Conservation (phyloP, 2,113 vertebrate genomes). For the Mustela nigripes region DNA sequence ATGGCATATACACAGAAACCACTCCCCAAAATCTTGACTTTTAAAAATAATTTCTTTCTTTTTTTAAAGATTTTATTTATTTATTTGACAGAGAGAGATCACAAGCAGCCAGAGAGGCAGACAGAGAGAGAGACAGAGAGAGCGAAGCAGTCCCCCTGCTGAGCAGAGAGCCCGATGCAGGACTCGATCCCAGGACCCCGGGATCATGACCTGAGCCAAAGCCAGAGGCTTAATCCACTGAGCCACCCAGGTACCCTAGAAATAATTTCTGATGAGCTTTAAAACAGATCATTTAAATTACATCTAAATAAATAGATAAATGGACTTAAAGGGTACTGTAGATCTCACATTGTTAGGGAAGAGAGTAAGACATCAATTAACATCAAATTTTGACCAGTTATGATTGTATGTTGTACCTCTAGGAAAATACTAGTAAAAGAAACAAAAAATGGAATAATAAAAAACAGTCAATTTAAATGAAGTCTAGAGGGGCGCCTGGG, state of each 20-base stretch:
- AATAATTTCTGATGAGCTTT: not conserved
- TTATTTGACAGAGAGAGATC: too few species aligned
- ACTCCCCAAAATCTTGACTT: not conserved
- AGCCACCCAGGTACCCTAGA: not conserved
- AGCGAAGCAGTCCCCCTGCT: too few species aligned
- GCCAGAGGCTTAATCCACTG: too few species aligned
- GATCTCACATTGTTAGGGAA: not conserved
- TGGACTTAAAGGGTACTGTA: not conserved
- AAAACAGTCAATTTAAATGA: not conserved
- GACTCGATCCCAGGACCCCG: too few species aligned
- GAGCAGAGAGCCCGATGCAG: too few species aligned
- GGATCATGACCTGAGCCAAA: too few species aligned
- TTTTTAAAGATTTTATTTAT: too few species aligned
- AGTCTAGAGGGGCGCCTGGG: too few species aligned
- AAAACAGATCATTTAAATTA: not conserved
- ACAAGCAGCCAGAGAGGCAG: too few species aligned
- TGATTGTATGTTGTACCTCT: not conserved
- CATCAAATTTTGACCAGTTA: not conserved
- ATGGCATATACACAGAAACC: not conserved
- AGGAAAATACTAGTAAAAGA: not conserved
- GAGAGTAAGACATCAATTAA: not conserved
- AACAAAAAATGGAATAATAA: not conserved
- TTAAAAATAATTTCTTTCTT: not conserved
- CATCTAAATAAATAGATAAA: not conserved
- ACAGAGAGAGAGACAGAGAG: too few species aligned